phyloP scores from a whole-genome alignment of 2,888 invertebrate genomes.

The Panzeria rudis region DNA sequence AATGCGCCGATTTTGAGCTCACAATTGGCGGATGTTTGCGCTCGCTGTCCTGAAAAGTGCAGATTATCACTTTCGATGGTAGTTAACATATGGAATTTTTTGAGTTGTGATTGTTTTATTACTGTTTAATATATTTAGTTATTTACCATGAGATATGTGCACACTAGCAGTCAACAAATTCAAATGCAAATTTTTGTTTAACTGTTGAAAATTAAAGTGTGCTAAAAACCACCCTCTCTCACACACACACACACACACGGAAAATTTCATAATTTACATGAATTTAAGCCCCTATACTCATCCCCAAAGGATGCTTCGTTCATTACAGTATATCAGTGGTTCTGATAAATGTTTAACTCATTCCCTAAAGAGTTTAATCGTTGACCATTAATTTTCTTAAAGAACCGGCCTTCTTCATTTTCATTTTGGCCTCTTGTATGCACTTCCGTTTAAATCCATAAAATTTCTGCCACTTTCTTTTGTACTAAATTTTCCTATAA shows the following conservation, averaged over 20 bases:
- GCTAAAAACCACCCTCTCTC: too few relatives aligned
- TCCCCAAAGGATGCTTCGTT: not conserved
- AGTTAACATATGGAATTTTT: too few relatives aligned
- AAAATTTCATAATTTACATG: not conserved
- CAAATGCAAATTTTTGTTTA: not conserved
- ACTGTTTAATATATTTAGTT: too few relatives aligned
- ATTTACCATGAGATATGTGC: too few relatives aligned
- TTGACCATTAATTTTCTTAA: conserved; percentile 29
- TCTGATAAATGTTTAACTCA: conserved; percentile 13
- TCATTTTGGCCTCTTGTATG: not conserved
- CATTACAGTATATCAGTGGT: not conserved
- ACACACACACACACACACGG: not conserved
- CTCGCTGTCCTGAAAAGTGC: too few relatives aligned
- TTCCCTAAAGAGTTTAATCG: conserved; percentile 41
- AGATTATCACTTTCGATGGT: too few relatives aligned
- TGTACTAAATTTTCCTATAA: too few relatives aligned
- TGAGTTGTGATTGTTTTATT: too few relatives aligned
- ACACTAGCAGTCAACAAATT: too few relatives aligned
- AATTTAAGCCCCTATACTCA: not conserved
- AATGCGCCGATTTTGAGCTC: too few relatives aligned
- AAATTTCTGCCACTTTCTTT: not conserved
- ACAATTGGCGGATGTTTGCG: too few relatives aligned
- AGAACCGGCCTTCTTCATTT: not conserved
- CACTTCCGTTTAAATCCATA: not conserved
- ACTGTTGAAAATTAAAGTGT: not conserved